Evolutionary conservation across 1,140 invertebrate genomes (phyloP), one percentile per base, ranked within the genome.

Genomic region (Coelopa frigida): DNA sequence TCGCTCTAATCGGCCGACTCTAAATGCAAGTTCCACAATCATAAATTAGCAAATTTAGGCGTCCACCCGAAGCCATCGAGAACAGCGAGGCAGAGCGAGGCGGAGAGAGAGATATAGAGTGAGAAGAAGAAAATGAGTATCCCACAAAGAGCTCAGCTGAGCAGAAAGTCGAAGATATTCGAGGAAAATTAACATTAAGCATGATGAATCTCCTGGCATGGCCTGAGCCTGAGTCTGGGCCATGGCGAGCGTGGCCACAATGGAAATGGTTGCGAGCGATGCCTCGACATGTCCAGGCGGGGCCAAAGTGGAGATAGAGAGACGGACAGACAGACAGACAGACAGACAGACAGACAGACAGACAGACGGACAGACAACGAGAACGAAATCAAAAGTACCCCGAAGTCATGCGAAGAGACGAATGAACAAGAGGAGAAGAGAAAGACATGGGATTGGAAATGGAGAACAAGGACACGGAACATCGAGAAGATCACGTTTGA

Each of bases 161-260:
- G 42, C 42, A 33, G 42, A 44, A 44, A 44, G 14, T 32, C 17
- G 14, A 44, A 44, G 42, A 44, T 44, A 44, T 44, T 44, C 42
- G 35, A 33, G 26, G 42, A 44, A 21, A 21, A 42, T 17, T 24
- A 27, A 27, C 31, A 44, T 33, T 31, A 44, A 44, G 42, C 42
- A 44, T 44, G 42, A 44, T 44, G 42, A 27, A 44, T 44, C 7
- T n/a, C 27, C n/a, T 29, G n/a, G n/a, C 27, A 8, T 29, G 8
- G n/a, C 27, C n/a, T 8, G n/a, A 29, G 8, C n/a, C n/a, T 29
- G 8, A 29, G n/a, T n/a, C n/a, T 8, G n/a, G 27, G n/a, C 8
- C 27, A 29, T 29, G n/a, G 8, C 27, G 27, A 29, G n/a, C n/a
- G n/a, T 29, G n/a, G n/a, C 27, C 27, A 29, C 27, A 29, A 29